Evolutionary conservation across 2,113 vertebrate species (phyloP), one percentile per base, ranked within the genome.

Genomic region (Heterotis niloticus): DNA sequence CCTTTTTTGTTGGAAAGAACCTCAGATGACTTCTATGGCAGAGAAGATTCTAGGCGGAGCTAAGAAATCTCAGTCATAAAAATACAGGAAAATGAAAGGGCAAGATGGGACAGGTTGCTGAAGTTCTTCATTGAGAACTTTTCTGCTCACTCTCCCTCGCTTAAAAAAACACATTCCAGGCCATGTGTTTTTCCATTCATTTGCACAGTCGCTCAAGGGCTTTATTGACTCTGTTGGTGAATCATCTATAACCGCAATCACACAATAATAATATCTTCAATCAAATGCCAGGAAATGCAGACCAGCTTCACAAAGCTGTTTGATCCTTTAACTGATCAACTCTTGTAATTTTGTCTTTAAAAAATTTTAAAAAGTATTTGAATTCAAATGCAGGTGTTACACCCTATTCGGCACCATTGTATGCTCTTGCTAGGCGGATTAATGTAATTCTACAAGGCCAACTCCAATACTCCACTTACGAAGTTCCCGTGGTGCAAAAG

Each of bases 81-180:
- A 91, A 89, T 84, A 87, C 91, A 89, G 82, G 84, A 85, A 85
- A 88, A 84, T 84, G 77, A 89, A 92, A 93, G 91, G 92, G 92
- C 86, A 93, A 91, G 92, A 93, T 85, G 86, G 83, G 84, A 91
- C 92, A 92, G 88, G 92, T 83, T 91, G 82, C 85, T 84, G 83
- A 89, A 87, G 85, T 80, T 81, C 79, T 78, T 85, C 89, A 88
- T 88, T 89, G 85, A 90, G 72, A 29, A 78, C 80, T 81, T 88
- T 87, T 78, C 84, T 83, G 77, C 68, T 82, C 81, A 81, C 67
- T 76, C 81, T 82, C 34, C 77, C 29, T 1, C n/a, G 64, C 64
- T 80, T 79, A 83, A 77, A 82, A 73, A 80, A 84, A 79, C 56
- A 79, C 85, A 87, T 86, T 86, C 68, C 76, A 88, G 86, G 86